Evolutionary conservation across 2,888 invertebrate genomes (phyloP).

Genomic region (Heliconius hortense): DNA sequence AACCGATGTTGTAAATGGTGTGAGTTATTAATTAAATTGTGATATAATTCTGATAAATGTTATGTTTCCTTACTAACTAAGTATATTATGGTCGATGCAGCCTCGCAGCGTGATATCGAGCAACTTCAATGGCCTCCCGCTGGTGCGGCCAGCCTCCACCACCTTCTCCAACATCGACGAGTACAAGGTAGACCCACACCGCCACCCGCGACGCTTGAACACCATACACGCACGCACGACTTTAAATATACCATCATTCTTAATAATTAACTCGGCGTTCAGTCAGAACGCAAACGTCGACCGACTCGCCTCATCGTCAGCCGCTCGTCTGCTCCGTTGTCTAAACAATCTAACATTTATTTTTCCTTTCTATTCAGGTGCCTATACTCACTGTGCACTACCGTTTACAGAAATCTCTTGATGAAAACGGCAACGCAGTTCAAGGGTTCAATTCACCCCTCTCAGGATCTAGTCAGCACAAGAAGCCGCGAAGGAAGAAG

Average conservation of each 20-base stretch:
- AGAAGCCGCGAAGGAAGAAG: constrained; percentile 83
- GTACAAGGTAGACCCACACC: constrained; percentile 60
- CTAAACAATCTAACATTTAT: constrained; percentile 47
- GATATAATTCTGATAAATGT: not conserved
- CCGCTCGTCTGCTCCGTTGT: constrained; percentile 38
- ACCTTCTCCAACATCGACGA: constrained; percentile 55
- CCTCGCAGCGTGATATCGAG: constrained; percentile 67
- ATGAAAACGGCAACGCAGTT: constrained; percentile 91
- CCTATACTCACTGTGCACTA: constrained; percentile 52
- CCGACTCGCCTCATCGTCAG: constrained; percentile 25
- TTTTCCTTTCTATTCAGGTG: constrained; percentile 52
- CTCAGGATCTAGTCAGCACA: constrained; percentile 76
- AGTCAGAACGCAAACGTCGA: constrained; percentile 26
- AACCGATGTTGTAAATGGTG: constrained; percentile 14
- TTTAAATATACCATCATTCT: constrained; percentile 1
- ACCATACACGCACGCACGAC: constrained; percentile 8
- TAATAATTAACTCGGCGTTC: constrained; percentile 8
- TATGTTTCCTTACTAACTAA: constrained; percentile 31
- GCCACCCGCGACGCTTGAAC: constrained; percentile 9
- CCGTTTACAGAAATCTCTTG: constrained; percentile 84
- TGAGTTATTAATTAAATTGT: not conserved
- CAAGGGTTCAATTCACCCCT: constrained; percentile 78
- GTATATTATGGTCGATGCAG: constrained; percentile 52
- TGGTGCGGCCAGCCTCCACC: constrained; percentile 63
- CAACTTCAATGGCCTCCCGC: constrained; percentile 68